Evolutionary conservation across 92 coral and sea anemone species (phyloP).

Genomic region (Epizoanthus scotinus): DNA sequence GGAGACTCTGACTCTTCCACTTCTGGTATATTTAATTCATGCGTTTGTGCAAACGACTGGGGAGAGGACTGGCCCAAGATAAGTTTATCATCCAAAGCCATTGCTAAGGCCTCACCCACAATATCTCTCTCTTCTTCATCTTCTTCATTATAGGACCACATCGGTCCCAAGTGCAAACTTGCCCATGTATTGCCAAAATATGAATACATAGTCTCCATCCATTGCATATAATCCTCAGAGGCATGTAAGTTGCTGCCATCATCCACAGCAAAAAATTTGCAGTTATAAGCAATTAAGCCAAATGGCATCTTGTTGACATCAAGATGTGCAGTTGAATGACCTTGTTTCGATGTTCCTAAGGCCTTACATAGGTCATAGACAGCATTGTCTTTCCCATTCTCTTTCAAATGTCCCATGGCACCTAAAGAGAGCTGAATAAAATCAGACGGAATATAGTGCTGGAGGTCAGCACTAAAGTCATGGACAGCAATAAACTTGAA

Average conservation of each 20-base stretch:
- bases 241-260: conserved; percentile 47
- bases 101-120: too few species aligned
- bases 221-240: conserved; percentile 34
- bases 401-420: conserved; percentile 23
- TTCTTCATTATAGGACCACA: conserved; percentile 37
- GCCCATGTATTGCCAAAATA: conserved; percentile 52
- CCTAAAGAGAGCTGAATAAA: conserved; percentile 31
- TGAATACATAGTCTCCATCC: conserved; percentile 49
- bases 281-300: conserved; percentile 46
- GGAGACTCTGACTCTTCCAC: too few species aligned
- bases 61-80: background rate
- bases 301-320: conserved; percentile 46
- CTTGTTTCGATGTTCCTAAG: conserved; percentile 7
- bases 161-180: conserved; percentile 46
- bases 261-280: conserved; percentile 49
- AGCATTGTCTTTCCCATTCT: conserved; percentile 40
- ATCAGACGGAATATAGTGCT: conserved; percentile 21
- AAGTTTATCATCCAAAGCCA: background rate
- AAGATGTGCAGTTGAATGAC: conserved; percentile 16
- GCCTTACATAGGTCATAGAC: conserved; percentile 30
- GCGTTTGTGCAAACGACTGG: too few species aligned
- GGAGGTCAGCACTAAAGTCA: conserved; percentile 16
- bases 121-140: too few species aligned
- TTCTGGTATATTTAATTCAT: too few species aligned
- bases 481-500: too few species aligned